Percentiles rank a stretch among this genome's conserved stretches.
phyloP scores from a whole-genome alignment of 2,888 invertebrate genomes.

The Lithophane semibrunnea region DNA sequence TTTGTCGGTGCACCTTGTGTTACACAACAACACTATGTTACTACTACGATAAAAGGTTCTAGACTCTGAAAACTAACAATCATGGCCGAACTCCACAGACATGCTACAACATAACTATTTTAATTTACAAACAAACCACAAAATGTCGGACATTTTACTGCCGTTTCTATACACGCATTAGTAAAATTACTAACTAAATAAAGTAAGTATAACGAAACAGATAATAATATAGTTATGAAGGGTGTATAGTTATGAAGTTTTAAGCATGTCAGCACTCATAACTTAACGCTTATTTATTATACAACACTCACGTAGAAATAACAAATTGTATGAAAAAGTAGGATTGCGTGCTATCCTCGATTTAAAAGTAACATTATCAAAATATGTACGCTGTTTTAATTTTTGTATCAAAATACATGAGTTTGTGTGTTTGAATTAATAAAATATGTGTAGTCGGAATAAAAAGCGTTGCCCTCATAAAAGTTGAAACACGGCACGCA shows the following conservation, averaged over 20 bases:
- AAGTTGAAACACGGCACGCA: slow-evolving; percentile 27
- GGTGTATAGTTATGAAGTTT: slow-evolving; percentile 57
- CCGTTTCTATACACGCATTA: slow-evolving; percentile 52
- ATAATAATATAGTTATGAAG: slow-evolving; percentile 56
- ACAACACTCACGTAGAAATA: slow-evolving; percentile 69
- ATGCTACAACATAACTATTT: slow-evolving; percentile 2
- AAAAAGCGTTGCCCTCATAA: slow-evolving; percentile 31
- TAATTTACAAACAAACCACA: slow-evolving; percentile 33
- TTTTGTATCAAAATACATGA: slow-evolving; percentile 66
- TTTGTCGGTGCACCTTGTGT: background rate
- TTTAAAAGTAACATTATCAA: slow-evolving; percentile 75
- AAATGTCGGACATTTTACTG: slow-evolving; percentile 36
- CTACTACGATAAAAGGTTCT: background rate
- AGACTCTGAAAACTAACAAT: background rate
- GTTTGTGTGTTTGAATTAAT: slow-evolving; percentile 56
- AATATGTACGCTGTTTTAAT: slow-evolving; percentile 70
- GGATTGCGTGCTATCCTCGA: slow-evolving; percentile 76
- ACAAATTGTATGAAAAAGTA: slow-evolving; percentile 76
- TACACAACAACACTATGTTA: background rate
- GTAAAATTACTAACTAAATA: slow-evolving; percentile 50
- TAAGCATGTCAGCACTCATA: slow-evolving; percentile 60
- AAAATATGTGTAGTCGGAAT: slow-evolving; percentile 38
- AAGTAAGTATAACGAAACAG: slow-evolving; percentile 56
- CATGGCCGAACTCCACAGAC: background rate
- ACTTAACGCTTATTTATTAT: slow-evolving; percentile 65